Evolutionary conservation across 2,888 invertebrate species (phyloP).

Genomic region (Caenorhabditis wallacei): DNA sequence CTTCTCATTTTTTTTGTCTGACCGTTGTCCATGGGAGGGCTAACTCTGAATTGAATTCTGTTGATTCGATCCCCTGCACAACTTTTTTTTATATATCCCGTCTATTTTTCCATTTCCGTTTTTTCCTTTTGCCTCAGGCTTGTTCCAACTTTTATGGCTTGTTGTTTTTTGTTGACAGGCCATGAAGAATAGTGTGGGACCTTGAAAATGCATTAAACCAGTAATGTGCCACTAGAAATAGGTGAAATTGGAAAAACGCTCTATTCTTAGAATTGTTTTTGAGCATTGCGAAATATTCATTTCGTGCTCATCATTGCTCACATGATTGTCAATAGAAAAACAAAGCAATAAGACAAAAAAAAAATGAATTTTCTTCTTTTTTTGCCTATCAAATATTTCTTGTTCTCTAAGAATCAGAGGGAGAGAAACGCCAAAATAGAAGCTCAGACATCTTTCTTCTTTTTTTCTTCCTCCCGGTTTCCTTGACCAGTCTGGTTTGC

Average conservation of each 20-base stretch:
- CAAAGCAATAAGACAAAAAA: conserved; percentile 7
- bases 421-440: conserved; percentile 23
- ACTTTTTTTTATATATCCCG: conserved; percentile 11
- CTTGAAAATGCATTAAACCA: conserved; percentile 48
- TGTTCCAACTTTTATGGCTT: conserved; percentile 56
- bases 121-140: neutral
- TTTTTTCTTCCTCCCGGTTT: conserved; percentile 10
- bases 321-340: conserved; percentile 22
- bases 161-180: conserved; percentile 53
- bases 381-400: conserved; percentile 25
- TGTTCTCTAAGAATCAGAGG: conserved; percentile 40
- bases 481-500: conserved; percentile 55
- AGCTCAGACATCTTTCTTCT: conserved; percentile 46
- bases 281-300: conserved; percentile 41
- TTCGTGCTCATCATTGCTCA: conserved; percentile 28
- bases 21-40: conserved; percentile 16
- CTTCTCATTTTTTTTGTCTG: conserved; percentile 47
- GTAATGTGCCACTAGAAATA: conserved; percentile 28
- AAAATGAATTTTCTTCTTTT: conserved; percentile 18
- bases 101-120: conserved; percentile 14
- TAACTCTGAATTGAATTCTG: conserved; percentile 17
- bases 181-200: neutral
- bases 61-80: neutral
- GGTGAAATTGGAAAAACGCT: conserved; percentile 47
- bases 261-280: neutral